A percentile compares a stretch with the other conserved stretches of the same genome.
These are phyloP conservation scores for Pluvianellus socialis DNA, from an alignment of 2,113 vertebrate genomes.

Conservation along the genomic window DNA sequence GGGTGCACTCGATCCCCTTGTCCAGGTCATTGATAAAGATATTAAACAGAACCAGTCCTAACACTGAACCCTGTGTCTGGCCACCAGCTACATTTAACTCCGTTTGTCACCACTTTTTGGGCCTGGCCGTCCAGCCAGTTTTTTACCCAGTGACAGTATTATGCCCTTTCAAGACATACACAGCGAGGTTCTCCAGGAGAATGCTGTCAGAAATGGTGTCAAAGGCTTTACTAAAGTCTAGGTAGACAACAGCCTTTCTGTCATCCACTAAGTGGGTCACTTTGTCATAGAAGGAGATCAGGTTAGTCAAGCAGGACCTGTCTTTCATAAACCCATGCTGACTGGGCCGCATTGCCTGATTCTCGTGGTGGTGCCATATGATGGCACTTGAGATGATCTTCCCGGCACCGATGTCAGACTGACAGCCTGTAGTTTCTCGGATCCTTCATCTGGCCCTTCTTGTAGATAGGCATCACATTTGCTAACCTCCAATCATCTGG, in stretches of 20 bases:
- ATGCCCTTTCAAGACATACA: not conserved
- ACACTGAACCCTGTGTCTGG: not conserved
- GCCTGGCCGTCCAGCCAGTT: not conserved
- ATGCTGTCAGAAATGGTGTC: not conserved
- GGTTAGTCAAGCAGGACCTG: not conserved
- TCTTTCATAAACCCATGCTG: not conserved
- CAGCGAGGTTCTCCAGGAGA: not conserved
- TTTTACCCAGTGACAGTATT: not conserved
- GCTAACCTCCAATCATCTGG: not conserved
- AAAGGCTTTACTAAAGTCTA: not conserved
- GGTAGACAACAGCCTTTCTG: not conserved
- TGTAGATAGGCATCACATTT: not conserved
- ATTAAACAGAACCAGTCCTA: not conserved
- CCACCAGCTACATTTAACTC: not conserved
- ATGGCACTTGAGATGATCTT: not conserved
- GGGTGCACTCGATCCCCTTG: not conserved
- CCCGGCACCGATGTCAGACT: not conserved
- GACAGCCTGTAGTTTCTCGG: not conserved
- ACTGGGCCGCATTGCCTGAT: not conserved
- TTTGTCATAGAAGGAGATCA: not conserved
- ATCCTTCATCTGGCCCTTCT: not conserved
- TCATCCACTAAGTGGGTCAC: not conserved
- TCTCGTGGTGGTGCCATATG: not conserved
- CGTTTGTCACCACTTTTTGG: not conserved
- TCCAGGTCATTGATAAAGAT: not conserved